Evolutionary conservation across 2,888 invertebrate genomes (phyloP).

Genomic region (Conchocele bisecta): DNA sequence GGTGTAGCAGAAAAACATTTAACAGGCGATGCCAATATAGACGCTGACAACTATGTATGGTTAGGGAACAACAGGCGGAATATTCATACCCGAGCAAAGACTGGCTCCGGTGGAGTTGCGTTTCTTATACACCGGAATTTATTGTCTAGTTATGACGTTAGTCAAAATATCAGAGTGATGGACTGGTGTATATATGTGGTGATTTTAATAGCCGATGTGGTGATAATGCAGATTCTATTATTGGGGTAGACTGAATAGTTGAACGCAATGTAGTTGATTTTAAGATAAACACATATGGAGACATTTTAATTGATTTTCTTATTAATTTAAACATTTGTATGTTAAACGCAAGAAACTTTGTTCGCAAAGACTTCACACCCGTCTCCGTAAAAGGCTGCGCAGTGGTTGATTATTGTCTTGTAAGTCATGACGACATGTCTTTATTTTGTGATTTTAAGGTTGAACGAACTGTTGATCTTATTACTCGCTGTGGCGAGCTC

Average conservation of each 20-base stretch:
- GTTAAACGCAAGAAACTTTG: slow-evolving; percentile 19
- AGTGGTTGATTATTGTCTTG: slow-evolving; percentile 18
- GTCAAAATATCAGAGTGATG: neutral
- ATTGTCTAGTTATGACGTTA: no score
- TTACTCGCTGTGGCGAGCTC: no score
- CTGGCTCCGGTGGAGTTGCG: neutral
- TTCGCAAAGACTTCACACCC: slow-evolving; percentile 21
- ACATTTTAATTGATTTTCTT: slow-evolving; percentile 19
- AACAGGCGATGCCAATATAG: neutral
- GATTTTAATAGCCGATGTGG: slow-evolving; percentile 24
- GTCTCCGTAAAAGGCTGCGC: slow-evolving; percentile 22
- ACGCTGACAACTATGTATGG: neutral
- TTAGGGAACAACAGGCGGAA: slow-evolving; percentile 1
- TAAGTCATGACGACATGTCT: slow-evolving; percentile 8
- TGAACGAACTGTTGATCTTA: slow-evolving; percentile 2
- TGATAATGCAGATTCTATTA: slow-evolving; percentile 12
- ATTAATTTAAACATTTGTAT: slow-evolving; percentile 20
- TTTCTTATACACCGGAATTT: neutral
- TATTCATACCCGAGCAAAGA: neutral
- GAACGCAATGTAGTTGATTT: slow-evolving; percentile 15
- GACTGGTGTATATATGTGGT: neutral
- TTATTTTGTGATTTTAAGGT: slow-evolving; percentile 9
- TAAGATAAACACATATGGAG: slow-evolving; percentile 3
- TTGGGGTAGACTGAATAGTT: slow-evolving; percentile 10
- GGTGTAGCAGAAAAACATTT: no score